Percentiles rank a stretch among this genome's conserved stretches.
phyloP scores from a whole-genome alignment of 2,888 invertebrate genomes.

The Vanessa cardui region DNA sequence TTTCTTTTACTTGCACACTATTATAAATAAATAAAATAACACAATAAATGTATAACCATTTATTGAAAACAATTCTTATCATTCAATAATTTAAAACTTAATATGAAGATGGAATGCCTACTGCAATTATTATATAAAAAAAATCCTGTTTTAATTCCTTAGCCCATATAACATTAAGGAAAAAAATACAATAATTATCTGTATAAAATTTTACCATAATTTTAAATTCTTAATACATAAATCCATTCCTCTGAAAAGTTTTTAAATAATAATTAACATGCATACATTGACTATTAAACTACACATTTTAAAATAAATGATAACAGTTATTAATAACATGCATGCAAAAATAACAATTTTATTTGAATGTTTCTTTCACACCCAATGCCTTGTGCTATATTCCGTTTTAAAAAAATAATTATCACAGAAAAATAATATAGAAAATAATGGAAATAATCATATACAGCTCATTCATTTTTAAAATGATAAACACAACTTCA shows the following conservation, averaged over 20 bases:
- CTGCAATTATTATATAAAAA: background rate
- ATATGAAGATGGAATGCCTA: slow-evolving; percentile 26
- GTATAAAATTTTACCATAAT: background rate
- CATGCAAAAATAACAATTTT: slow-evolving; percentile 10
- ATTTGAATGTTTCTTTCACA: background rate
- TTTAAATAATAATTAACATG: background rate
- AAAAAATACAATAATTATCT: slow-evolving; percentile 8
- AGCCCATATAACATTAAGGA: slow-evolving; percentile 8
- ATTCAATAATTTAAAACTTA: slow-evolving; percentile 24
- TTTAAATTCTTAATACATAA: background rate
- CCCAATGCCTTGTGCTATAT: background rate
- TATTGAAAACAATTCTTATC: slow-evolving; percentile 37
- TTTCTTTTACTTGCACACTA: slow-evolving; percentile 1
- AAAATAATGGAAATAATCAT: slow-evolving; percentile 4
- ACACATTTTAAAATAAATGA: background rate
- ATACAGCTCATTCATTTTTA: background rate
- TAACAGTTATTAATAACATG: background rate
- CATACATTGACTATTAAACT: background rate
- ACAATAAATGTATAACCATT: slow-evolving; percentile 33
- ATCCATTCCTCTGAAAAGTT: background rate
- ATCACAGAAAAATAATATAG: slow-evolving; percentile 5
- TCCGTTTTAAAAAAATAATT: background rate
- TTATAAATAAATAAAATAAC: slow-evolving; percentile 23
- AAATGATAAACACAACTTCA: background rate
- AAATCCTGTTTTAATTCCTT: background rate